Evolutionary conservation across 2,797 vertebrate species (phyloP).

Genomic region (Gymnothorax javanicus): DNA sequence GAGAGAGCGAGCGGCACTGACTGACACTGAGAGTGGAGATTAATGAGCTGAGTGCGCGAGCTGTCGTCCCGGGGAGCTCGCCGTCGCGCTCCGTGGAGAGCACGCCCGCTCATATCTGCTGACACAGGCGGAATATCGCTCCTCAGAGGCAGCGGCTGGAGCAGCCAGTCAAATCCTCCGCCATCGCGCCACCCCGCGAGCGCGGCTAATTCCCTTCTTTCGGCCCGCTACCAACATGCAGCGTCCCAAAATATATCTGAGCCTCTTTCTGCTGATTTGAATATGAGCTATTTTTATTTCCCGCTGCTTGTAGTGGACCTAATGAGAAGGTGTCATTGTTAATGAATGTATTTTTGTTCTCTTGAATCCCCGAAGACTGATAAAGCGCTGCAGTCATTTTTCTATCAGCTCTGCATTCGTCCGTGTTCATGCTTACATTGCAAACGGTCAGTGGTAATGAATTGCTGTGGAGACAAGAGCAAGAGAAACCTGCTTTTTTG

Average conservation of each 20-base stretch:
- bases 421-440: neutral
- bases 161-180: neutral
- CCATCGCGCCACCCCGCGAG: neutral
- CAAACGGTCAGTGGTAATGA: neutral
- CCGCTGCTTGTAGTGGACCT: neutral
- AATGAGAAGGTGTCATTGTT: neutral
- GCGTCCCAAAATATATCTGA: neutral
- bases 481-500: neutral
- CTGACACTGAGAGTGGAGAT: slow-evolving; percentile 7
- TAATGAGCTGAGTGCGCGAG: slow-evolving; percentile 9
- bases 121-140: neutral
- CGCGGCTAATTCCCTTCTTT: neutral
- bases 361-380: neutral
- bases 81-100: neutral
- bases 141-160: neutral
- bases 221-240: neutral
- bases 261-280: neutral
- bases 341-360: neutral
- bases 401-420: neutral
- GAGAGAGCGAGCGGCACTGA: neutral
- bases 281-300: neutral
- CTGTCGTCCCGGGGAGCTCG: neutral
- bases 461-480: neutral
- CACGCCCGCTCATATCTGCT: neutral
- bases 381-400: neutral